Percentiles rank a stretch among this genome's conserved stretches.
Conservation (phyloP, 2,888 invertebrate species). For the Eutolmus rufibarbis region DNA sequence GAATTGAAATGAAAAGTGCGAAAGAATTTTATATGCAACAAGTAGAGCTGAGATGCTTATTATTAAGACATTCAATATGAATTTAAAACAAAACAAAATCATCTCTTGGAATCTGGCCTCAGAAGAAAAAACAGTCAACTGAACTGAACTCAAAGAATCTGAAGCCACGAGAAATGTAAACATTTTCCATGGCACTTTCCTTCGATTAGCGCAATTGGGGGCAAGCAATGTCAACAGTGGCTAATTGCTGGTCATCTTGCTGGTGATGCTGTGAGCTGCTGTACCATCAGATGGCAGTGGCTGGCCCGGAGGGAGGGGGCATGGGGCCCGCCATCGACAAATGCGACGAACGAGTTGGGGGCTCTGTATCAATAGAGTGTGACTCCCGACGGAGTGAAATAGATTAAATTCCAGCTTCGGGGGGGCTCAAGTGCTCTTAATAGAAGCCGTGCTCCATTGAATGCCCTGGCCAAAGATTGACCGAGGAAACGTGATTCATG, state of each 20-base stretch:
- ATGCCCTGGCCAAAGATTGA: not conserved
- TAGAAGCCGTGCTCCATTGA: not conserved
- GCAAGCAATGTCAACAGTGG: constrained; percentile 25
- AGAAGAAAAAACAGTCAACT: not conserved
- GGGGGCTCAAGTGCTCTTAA: not conserved
- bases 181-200: constrained; percentile 8
- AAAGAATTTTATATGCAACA: not conserved
- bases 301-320: not conserved
- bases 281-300: not conserved
- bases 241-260: not conserved
- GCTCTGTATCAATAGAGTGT: not conserved
- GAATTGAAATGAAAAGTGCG: not conserved
- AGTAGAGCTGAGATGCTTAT: not conserved
- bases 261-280: not conserved
- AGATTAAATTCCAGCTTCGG: constrained; percentile 2
- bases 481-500: constrained; percentile 11
- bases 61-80: not conserved
- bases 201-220: constrained; percentile 36
- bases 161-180: not conserved
- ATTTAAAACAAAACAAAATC: not conserved
- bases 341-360: not conserved
- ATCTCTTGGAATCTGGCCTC: not conserved
- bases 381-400: not conserved
- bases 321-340: not conserved
- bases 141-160: not conserved